Evolutionary conservation across 2,888 invertebrate species (phyloP), one percentile per base, ranked within the genome.

Genomic region (Drosophila tripunctata): DNA sequence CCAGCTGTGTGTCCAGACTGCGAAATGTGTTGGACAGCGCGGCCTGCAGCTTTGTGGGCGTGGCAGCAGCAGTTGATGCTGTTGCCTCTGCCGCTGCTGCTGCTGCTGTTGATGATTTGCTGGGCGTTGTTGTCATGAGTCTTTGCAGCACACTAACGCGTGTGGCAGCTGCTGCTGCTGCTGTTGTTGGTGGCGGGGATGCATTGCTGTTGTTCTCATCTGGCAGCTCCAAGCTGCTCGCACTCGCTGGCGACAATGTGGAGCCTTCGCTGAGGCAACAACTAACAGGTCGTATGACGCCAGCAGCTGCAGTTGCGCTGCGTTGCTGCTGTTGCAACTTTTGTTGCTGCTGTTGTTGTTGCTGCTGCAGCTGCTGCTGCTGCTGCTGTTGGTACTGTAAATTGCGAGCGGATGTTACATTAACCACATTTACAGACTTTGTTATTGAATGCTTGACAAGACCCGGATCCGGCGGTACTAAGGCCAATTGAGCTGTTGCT

Each of bases 391-490:
- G 80, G 40, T 78, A 82, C 27, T 88, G 86, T 22, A 91, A 67
- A 71, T 89, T 89, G 27, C 89, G 88, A 3, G 89, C 90, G 4
- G 90, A 87, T 12, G 90, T 90, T 17, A 87, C 76, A 75, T 90
- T 90, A 2, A 91, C 90, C 36, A 92, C 87, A 75, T 90, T 85
- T 52, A 92, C 89, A 75, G 92, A 92, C 68, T 91, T 90, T 2
- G 89, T 85, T 66, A 92, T 92, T 19, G 92, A 90, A 41, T 82
- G 84, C 68, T 91, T 92, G 3, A 92, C 91, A 8, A 89, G 89
- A 4, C 79, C 74, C 0, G 89, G 73, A 36, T 91, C 90, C 0
- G 92, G 92, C 51, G 92, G 90, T 44, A 92, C 92, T 30, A 92
- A 72, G 1, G 91, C 89, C 54, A 92, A 64, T 14, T 89, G 85